A percentile compares a stretch with the other conserved stretches of the same genome.
These are phyloP conservation scores for human DNA, from an alignment of 2,113 vertebrate species.

Conservation along the genomic window DNA sequence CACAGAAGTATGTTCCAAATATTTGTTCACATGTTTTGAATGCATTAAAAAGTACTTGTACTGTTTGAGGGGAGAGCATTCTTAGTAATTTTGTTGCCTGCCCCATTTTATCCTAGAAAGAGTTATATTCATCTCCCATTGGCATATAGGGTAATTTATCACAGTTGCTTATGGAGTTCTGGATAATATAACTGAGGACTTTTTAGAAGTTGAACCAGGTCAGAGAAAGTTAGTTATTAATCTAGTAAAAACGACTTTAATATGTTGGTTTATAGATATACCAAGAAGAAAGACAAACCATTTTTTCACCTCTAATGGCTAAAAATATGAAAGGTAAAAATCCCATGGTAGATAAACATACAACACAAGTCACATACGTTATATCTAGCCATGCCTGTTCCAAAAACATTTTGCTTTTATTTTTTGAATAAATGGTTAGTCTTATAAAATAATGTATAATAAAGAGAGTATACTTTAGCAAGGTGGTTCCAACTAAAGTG, in stretches of 20 bases:
- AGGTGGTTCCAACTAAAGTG: background rate
- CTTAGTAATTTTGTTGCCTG: slow-evolving; percentile 7
- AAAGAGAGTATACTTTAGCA: background rate
- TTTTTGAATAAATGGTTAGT: slow-evolving; percentile 42
- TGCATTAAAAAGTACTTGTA: slow-evolving; percentile 38
- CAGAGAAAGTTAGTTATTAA: slow-evolving; percentile 2
- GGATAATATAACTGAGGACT: slow-evolving; percentile 11
- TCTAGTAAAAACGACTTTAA: slow-evolving; percentile 37
- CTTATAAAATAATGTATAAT: background rate
- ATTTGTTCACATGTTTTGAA: slow-evolving; percentile 60
- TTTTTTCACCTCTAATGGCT: slow-evolving; percentile 9
- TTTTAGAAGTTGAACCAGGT: background rate
- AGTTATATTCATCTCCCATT: background rate
- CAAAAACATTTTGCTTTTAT: background rate
- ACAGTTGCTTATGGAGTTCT: background rate
- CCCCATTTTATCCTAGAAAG: background rate
- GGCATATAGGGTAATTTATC: background rate
- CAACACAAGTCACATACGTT: background rate
- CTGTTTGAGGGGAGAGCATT: background rate
- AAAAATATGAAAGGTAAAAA: slow-evolving; percentile 36
- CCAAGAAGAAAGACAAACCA: background rate
- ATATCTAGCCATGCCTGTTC: background rate
- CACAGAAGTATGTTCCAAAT: slow-evolving; percentile 48
- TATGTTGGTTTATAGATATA: background rate
- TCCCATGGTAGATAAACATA: background rate